These are phyloP conservation scores for Hyphantria cunea DNA, from an alignment of 1,140 invertebrate genomes.

Conservation along the genomic window DNA sequence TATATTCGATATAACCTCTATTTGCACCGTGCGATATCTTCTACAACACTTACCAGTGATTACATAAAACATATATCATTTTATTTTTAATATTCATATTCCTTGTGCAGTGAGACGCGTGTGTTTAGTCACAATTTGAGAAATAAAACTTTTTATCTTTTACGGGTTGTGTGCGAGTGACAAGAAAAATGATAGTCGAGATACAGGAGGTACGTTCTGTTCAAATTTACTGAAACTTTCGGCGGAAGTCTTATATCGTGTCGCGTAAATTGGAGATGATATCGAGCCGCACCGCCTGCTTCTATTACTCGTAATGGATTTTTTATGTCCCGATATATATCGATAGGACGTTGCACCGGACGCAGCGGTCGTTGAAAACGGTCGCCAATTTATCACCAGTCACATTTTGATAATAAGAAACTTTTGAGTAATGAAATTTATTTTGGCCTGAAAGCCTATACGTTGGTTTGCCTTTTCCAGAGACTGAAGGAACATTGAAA, in stretches of 20 bases:
- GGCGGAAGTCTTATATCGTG: constrained; percentile 26
- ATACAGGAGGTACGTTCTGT: constrained; percentile 69
- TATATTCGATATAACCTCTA: constrained; percentile 28
- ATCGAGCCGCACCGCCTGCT: constrained; percentile 12
- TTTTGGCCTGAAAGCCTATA: too few species aligned
- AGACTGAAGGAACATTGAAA: constrained; percentile 1
- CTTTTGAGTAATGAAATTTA: neutral
- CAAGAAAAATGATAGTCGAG: constrained; percentile 74
- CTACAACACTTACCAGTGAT: constrained; percentile 17
- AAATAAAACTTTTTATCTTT: constrained; percentile 39
- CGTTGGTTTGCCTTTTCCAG: neutral
- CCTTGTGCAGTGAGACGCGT: constrained; percentile 2
- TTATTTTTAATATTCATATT: constrained; percentile 26
- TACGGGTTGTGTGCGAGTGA: constrained; percentile 42
- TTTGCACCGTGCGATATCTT: constrained; percentile 18
- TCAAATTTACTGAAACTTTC: constrained; percentile 14
- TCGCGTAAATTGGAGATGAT: constrained; percentile 10
- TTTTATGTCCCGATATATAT: constrained; percentile 29
- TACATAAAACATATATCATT: constrained; percentile 10
- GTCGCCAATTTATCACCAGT: neutral
- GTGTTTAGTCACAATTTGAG: neutral
- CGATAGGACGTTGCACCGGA: constrained; percentile 35
- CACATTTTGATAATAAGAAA: neutral
- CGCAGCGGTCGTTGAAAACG: constrained; percentile 14
- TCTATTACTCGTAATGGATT: constrained; percentile 26